These are phyloP conservation scores for Archivesica marissinica DNA, from an alignment of 1,140 invertebrate genomes.

Conservation along the genomic window DNA sequence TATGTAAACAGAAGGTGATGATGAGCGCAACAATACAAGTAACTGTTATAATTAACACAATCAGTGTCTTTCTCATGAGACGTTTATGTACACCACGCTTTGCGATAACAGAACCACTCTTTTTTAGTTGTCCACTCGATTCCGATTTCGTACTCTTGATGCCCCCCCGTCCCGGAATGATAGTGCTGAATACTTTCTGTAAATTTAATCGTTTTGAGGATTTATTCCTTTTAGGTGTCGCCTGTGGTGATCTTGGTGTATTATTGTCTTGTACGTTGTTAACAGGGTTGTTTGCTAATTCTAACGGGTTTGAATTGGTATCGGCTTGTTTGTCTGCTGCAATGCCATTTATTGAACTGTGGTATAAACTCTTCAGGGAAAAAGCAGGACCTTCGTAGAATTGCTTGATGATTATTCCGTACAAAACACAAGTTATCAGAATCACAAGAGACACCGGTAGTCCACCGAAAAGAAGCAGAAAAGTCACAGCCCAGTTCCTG, in stretches of 20 bases:
- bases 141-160: constrained; percentile 1
- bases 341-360: neutral
- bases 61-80: constrained; percentile 48
- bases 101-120: constrained; percentile 17
- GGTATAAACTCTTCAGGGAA: constrained; percentile 13
- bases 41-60: constrained; percentile 53
- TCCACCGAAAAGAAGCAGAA: constrained; percentile 52
- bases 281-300: neutral
- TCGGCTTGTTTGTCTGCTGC: neutral
- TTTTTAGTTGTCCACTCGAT: neutral
- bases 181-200: constrained; percentile 21
- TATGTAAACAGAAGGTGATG: constrained; percentile 55
- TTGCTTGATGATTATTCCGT: constrained; percentile 40
- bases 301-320: neutral
- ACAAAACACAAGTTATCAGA: constrained; percentile 37
- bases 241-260: neutral
- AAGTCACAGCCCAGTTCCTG: constrained; percentile 47
- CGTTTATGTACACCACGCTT: neutral
- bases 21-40: constrained; percentile 49
- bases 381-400: constrained; percentile 36
- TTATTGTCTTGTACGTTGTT: neutral
- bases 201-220: neutral
- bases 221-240: neutral
- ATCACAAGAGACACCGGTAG: constrained; percentile 51
- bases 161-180: constrained; percentile 15